A percentile compares a stretch with the other conserved stretches of the same genome.
Evolutionary conservation across 2,888 invertebrate species (phyloP).

Genomic region (Amphipoea lucens): DNA sequence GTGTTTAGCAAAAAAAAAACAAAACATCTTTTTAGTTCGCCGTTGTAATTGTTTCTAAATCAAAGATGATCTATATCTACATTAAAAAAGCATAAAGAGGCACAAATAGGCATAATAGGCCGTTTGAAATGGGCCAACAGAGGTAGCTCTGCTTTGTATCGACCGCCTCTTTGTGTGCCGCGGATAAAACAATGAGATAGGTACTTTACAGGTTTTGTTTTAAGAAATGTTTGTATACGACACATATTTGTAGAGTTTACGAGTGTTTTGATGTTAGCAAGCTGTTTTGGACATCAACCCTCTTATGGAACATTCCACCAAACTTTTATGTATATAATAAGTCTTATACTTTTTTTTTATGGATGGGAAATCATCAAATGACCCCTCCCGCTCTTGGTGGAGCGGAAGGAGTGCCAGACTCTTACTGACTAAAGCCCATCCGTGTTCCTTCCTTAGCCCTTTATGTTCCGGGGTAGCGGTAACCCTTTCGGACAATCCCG

Average conservation of each 20-base stretch:
- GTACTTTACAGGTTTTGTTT: slow-evolving; percentile 29
- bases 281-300: neutral
- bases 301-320: too few relatives aligned
- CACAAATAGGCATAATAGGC: slow-evolving; percentile 37
- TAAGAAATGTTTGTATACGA: neutral
- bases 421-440: too few relatives aligned
- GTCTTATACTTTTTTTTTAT: too few relatives aligned
- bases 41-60: slow-evolving; percentile 48
- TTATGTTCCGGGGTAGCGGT: too few relatives aligned
- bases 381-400: too few relatives aligned
- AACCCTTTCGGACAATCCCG: too few relatives aligned
- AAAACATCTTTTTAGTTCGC: slow-evolving; percentile 8
- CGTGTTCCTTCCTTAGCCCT: too few relatives aligned
- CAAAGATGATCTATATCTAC: slow-evolving; percentile 57
- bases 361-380: too few relatives aligned
- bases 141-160: slow-evolving; percentile 62
- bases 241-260: neutral
- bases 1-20: neutral
- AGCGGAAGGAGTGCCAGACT: too few relatives aligned
- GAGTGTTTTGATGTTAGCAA: neutral
- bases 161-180: slow-evolving; percentile 67
- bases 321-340: too few relatives aligned
- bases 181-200: slow-evolving; percentile 69
- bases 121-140: slow-evolving; percentile 50
- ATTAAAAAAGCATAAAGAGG: slow-evolving; percentile 38